Conservation (phyloP, 2,797 vertebrate genomes). For the Muraenolepis orangiensis region DNA sequence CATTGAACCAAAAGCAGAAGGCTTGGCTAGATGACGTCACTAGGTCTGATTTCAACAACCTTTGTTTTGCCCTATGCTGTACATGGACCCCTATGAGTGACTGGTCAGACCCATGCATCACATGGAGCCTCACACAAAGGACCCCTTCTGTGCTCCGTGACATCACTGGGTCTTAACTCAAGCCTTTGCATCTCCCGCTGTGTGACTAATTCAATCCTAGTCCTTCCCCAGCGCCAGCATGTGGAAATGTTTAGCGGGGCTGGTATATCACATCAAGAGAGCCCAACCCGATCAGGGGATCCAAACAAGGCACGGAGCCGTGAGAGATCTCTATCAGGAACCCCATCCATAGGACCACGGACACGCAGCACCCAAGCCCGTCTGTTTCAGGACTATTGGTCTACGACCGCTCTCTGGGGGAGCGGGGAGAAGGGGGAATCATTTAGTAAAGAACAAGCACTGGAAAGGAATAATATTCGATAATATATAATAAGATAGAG, state of each 20-base stretch:
- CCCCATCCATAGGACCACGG: neutral
- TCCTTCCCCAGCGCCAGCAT: conserved; percentile 37
- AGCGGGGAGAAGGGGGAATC: neutral
- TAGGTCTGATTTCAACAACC: conserved; percentile 30
- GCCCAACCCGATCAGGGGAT: neutral
- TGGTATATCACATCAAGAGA: too few species aligned
- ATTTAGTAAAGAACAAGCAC: neutral
- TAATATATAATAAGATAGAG: too few species aligned
- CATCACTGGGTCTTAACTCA: conserved; percentile 15
- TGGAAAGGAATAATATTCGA: neutral
- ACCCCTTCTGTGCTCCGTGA: conserved; percentile 20
- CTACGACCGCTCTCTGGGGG: neutral
- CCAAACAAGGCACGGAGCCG: conserved; percentile 43
- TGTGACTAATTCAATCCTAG: conserved; percentile 54
- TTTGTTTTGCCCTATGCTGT: neutral
- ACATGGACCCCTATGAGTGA: neutral
- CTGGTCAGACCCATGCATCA: neutral
- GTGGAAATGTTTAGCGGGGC: too few species aligned
- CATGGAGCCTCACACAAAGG: conserved; percentile 28
- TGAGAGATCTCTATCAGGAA: conserved; percentile 31
- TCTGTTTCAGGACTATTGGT: conserved; percentile 13
- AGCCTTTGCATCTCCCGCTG: conserved; percentile 50
- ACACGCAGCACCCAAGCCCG: neutral
- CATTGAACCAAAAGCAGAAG: conserved; percentile 12
- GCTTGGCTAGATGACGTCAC: conserved; percentile 32